These are phyloP conservation scores for Notodonta ziczac DNA, from an alignment of 2,888 invertebrate species.

Conservation along the genomic window DNA sequence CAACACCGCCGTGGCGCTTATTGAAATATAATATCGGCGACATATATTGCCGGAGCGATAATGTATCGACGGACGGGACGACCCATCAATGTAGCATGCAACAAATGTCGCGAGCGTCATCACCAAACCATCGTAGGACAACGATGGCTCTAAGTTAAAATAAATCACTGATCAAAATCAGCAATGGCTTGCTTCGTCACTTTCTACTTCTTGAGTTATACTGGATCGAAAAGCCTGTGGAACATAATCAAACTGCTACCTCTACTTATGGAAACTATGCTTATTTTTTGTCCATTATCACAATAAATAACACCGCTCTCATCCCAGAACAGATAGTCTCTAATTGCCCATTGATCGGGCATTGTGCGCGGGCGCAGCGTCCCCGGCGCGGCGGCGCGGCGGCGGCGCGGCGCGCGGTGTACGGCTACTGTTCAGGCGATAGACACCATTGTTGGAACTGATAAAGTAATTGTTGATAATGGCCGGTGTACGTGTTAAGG, in stretches of 20 bases:
- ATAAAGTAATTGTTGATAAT: conserved; percentile 1
- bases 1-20: conserved; percentile 17
- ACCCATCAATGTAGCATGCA: conserved; percentile 18
- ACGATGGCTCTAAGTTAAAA: background rate
- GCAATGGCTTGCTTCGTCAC: too few species aligned
- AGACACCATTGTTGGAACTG: conserved; percentile 1
- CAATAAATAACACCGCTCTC: too few species aligned
- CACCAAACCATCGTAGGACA: too few species aligned
- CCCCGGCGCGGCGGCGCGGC: conserved; percentile 8
- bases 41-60: too few species aligned
- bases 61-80: too few species aligned
- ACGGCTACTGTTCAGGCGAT: conserved; percentile 5
- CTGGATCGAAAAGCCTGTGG: too few species aligned
- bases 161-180: too few species aligned
- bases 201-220: too few species aligned
- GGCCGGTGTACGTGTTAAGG: background rate
- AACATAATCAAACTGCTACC: too few species aligned
- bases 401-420: conserved; percentile 18
- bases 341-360: conserved; percentile 56
- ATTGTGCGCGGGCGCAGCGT: conserved; percentile 27
- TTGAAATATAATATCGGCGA: conserved; percentile 12
- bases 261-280: too few species aligned
- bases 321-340: background rate
- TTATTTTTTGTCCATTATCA: too few species aligned
- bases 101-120: conserved; percentile 1